Percentiles rank a stretch among this genome's conserved stretches.
Evolutionary conservation across 2,113 vertebrate species (phyloP).

Genomic region (Baryphthengus martii): DNA sequence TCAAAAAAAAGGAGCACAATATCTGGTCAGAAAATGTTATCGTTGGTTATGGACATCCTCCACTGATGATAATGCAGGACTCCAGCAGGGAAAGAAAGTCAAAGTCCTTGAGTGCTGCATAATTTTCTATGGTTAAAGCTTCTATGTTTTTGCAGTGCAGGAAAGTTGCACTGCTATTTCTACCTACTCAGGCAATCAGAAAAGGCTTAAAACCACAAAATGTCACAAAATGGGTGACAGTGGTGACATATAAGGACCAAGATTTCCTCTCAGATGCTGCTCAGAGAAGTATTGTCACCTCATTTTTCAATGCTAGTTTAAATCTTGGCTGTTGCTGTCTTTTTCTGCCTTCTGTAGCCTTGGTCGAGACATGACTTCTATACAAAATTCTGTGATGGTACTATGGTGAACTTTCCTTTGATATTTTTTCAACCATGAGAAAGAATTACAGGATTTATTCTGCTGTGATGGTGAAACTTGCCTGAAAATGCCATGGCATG

Average conservation of each 20-base stretch:
- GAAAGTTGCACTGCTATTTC: not conserved
- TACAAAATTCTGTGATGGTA: not conserved
- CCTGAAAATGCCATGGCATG: not conserved
- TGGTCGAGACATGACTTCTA: not conserved
- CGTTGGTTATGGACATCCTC: not conserved
- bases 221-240: not conserved
- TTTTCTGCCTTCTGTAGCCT: not conserved
- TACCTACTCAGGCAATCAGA: not conserved
- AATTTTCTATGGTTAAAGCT: not conserved
- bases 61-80: not conserved
- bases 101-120: not conserved
- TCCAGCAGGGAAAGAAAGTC: not conserved
- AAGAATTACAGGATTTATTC: not conserved
- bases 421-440: not conserved
- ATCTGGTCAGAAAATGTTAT: not conserved
- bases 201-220: not conserved
- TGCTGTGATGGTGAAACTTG: not conserved
- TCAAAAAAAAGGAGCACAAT: not conserved
- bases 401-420: not conserved
- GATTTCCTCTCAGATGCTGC: not conserved
- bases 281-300: not conserved
- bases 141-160: not conserved
- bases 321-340: not conserved
- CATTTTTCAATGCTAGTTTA: not conserved
- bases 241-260: accelerated